phyloP scores from a whole-genome alignment of 2,888 invertebrate genomes.

The Desoria tigrina region DNA sequence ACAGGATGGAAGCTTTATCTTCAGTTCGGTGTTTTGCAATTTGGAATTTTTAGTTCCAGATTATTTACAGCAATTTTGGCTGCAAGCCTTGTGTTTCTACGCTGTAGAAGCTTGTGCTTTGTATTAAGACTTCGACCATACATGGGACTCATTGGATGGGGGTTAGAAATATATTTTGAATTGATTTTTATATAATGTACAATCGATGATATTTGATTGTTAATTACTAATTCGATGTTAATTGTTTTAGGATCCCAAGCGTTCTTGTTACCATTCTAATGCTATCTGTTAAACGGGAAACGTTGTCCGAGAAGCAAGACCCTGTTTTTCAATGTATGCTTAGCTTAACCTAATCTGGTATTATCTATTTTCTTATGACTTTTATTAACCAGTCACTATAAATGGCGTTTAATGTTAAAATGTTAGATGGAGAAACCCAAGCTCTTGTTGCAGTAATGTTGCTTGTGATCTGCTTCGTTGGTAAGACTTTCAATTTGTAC shows the following conservation, averaged over 20 bases:
- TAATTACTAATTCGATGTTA: not conserved
- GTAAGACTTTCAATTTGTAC: constrained; percentile 62
- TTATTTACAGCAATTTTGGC: constrained; percentile 84
- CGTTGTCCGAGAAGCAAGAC: constrained; percentile 65
- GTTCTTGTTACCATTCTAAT: constrained; percentile 69
- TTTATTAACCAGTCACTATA: not conserved
- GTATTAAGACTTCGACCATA: constrained; percentile 74
- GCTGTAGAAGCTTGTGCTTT: constrained; percentile 80
- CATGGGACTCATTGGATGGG: constrained; percentile 65
- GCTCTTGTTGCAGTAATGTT: constrained; percentile 75
- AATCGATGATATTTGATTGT: not conserved
- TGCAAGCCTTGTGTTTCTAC: constrained; percentile 75
- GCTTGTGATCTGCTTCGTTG: constrained; percentile 75
- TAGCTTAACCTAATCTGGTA: not conserved
- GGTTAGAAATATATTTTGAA: constrained; percentile 57
- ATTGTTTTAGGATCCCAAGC: constrained; percentile 66
- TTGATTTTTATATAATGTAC: too few species aligned
- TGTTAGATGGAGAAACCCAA: constrained; percentile 67
- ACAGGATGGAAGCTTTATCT: constrained; percentile 68
- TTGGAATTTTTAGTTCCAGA: constrained; percentile 73
- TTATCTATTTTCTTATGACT: not conserved
- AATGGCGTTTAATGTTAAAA: not conserved
- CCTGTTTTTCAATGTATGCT: constrained; percentile 71
- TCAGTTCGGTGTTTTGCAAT: constrained; percentile 75
- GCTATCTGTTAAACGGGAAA: constrained; percentile 60